These are phyloP conservation scores for Drosophila neocordata DNA, from an alignment of 1,140 invertebrate genomes.

Conservation along the genomic window DNA sequence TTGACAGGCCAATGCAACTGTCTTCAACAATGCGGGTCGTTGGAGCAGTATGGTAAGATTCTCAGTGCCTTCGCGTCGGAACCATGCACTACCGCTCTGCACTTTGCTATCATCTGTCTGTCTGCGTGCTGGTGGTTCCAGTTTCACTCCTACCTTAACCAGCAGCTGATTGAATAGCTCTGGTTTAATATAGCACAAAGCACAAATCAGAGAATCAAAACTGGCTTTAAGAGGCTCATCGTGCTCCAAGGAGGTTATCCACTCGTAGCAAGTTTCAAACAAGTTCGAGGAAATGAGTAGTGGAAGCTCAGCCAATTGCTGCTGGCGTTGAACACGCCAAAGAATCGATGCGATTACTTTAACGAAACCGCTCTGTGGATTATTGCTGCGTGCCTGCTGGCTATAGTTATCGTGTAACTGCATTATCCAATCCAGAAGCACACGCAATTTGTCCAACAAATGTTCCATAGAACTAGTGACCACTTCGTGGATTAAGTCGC, in stretches of 20 bases:
- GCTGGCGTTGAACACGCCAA: conserved; percentile 89
- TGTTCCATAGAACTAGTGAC: conserved; percentile 86
- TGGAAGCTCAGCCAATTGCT: conserved; percentile 86
- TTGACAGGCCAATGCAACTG: conserved; percentile 89
- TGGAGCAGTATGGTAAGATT: conserved; percentile 84
- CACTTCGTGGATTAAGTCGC: conserved; percentile 90
- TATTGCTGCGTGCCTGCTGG: conserved; percentile 69
- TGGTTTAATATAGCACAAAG: conserved; percentile 92
- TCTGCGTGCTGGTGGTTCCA: conserved; percentile 74
- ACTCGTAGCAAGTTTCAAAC: conserved; percentile 90
- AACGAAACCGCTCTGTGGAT: conserved; percentile 82
- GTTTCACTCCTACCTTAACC: conserved; percentile 88
- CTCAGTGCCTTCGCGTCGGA: conserved; percentile 82
- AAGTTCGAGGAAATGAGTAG: conserved; percentile 87
- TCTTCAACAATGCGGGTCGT: conserved; percentile 87
- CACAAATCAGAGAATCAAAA: conserved; percentile 89
- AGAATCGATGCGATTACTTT: conserved; percentile 90
- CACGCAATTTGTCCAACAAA: conserved; percentile 82
- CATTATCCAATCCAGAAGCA: conserved; percentile 76
- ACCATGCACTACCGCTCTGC: conserved; percentile 84
- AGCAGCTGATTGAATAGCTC: conserved; percentile 89
- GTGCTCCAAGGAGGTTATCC: conserved; percentile 87
- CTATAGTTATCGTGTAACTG: conserved; percentile 73
- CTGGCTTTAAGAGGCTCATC: conserved; percentile 90
- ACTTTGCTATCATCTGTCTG: conserved; percentile 89